A percentile compares a stretch with the other conserved stretches of the same genome.
Conservation (phyloP, 1,140 invertebrate genomes). For the Pentalonia nigronervosa region DNA sequence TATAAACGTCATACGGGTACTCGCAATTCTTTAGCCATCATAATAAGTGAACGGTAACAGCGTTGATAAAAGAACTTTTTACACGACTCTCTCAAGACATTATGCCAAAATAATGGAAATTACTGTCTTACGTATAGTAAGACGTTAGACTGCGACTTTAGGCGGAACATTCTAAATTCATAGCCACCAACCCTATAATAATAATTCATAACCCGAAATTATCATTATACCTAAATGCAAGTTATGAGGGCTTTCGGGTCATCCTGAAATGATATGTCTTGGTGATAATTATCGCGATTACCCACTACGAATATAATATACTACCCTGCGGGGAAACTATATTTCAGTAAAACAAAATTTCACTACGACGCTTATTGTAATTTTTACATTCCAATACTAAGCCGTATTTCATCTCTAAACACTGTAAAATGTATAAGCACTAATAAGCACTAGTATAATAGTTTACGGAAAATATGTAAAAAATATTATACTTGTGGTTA, state of each 20-base stretch:
- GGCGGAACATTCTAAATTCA: neutral
- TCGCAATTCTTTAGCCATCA: neutral
- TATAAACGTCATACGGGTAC: neutral
- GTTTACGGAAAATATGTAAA: neutral
- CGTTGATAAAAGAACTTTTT: neutral
- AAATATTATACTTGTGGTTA: neutral
- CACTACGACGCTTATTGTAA: neutral
- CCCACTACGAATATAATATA: neutral
- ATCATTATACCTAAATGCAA: conserved; percentile 18
- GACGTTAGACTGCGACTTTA: neutral
- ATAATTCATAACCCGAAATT: neutral
- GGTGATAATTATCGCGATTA: conserved; percentile 29
- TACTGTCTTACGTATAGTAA: neutral
- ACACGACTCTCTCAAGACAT: neutral
- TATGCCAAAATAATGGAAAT: neutral
- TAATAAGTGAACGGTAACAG: neutral
- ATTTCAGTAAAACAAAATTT: conserved; percentile 24
- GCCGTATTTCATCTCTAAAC: neutral
- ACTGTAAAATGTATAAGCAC: neutral
- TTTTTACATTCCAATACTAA: neutral
- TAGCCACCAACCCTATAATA: neutral
- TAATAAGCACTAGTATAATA: neutral
- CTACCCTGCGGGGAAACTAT: neutral
- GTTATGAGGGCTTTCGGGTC: conserved; percentile 21
- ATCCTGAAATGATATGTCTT: neutral